A percentile compares a stretch with the other conserved stretches of the same genome.
Evolutionary conservation across 2,888 invertebrate genomes (phyloP).

Genomic region (Aplocera efformata): DNA sequence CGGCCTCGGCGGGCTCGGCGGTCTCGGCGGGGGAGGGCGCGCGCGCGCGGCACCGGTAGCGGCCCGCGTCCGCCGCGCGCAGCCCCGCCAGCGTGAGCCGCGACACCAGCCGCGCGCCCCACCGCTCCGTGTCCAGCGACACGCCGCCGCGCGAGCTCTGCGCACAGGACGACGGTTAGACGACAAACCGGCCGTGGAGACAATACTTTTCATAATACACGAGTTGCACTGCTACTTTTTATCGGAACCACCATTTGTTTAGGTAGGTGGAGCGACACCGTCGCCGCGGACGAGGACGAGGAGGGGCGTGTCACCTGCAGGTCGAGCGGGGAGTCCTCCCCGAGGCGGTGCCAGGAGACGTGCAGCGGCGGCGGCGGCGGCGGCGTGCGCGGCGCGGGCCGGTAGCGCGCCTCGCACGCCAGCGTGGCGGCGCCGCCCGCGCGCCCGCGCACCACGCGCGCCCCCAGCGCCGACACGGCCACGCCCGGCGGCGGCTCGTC

Average conservation of each 20-base stretch:
- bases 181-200: too few relatives aligned
- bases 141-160: slow-evolving; percentile 72
- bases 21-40: slow-evolving; percentile 26
- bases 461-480: slow-evolving; percentile 32
- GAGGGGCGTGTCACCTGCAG: slow-evolving; percentile 14
- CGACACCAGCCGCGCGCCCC: slow-evolving; percentile 81
- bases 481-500: slow-evolving; percentile 37
- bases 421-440: slow-evolving; percentile 48
- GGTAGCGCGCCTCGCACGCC: slow-evolving; percentile 56
- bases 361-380: slow-evolving; percentile 51
- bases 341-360: slow-evolving; percentile 48
- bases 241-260: too few relatives aligned
- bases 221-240: too few relatives aligned
- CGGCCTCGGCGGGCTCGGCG: slow-evolving; percentile 22
- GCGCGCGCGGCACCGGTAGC: slow-evolving; percentile 45
- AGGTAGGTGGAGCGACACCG: too few relatives aligned
- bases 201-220: too few relatives aligned
- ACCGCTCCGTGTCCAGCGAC: slow-evolving; percentile 83
- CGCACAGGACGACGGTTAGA: background rate
- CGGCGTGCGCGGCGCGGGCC: slow-evolving; percentile 39
- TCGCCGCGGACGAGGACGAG: too few relatives aligned
- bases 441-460: slow-evolving; percentile 20
- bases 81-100: slow-evolving; percentile 76
- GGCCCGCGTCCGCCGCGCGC: slow-evolving; percentile 74
- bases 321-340: slow-evolving; percentile 6